A percentile compares a stretch with the other conserved stretches of the same genome.
Conservation (phyloP, 2,888 invertebrate species). For the Cerceris ruficornis region DNA sequence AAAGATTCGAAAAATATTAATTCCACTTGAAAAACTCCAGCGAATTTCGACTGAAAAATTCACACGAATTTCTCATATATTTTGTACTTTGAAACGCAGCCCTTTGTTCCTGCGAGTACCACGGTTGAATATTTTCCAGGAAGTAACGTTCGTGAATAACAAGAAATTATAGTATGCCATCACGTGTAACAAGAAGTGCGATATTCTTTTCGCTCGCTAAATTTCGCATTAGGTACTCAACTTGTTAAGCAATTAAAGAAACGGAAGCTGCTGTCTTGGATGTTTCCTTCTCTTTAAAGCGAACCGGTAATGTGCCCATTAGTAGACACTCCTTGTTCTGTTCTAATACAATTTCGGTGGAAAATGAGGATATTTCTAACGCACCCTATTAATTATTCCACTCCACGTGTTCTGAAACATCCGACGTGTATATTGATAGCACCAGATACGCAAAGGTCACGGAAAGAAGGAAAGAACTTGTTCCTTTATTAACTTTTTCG, state of each 20-base stretch:
- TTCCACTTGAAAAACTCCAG: too few species aligned
- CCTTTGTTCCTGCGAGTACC: too few species aligned
- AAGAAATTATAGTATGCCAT: too few species aligned
- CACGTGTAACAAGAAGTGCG: neutral
- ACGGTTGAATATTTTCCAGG: too few species aligned
- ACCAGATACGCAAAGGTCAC: neutral
- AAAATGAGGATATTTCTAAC: neutral
- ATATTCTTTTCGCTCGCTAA: neutral
- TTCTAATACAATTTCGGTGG: constrained; percentile 7
- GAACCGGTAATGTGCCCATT: constrained; percentile 68
- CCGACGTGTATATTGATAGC: neutral
- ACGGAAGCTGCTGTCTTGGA: constrained; percentile 50
- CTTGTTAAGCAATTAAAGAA: constrained; percentile 57
- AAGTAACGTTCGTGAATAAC: too few species aligned
- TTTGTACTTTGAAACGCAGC: too few species aligned
- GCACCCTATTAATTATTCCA: neutral
- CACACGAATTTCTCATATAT: too few species aligned
- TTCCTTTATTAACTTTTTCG: too few species aligned
- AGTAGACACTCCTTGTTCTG: constrained; percentile 52
- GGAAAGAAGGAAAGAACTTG: too few species aligned
- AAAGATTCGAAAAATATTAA: too few species aligned
- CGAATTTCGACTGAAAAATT: too few species aligned
- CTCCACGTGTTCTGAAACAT: neutral
- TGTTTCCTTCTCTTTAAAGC: constrained; percentile 34
- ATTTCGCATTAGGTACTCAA: neutral